These are phyloP conservation scores for Penaeus monodon DNA, from an alignment of 2,888 invertebrate species.

Conservation along the genomic window DNA sequence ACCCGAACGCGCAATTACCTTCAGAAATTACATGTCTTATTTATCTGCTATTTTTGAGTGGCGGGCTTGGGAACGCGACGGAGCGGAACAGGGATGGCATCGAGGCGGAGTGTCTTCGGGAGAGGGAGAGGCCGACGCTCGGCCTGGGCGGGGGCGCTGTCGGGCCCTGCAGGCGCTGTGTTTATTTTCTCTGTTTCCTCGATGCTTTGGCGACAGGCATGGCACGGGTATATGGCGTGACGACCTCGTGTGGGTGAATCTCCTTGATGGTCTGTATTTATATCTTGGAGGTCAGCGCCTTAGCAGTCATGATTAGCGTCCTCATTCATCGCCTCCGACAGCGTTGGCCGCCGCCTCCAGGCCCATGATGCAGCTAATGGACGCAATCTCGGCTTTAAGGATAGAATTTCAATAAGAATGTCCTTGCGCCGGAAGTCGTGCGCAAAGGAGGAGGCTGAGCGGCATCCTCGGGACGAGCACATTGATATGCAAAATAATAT, in stretches of 20 bases:
- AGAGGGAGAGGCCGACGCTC: background rate
- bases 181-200: no score
- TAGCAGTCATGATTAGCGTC: background rate
- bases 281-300: no score
- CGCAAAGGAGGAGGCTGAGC: background rate
- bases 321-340: background rate
- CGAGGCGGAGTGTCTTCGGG: no score
- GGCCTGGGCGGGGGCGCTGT: background rate
- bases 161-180: background rate
- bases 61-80: slow-evolving; percentile 13
- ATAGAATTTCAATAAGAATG: slow-evolving; percentile 12
- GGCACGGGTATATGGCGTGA: no score
- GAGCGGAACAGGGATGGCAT: slow-evolving; percentile 13
- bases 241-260: no score
- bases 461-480: background rate
- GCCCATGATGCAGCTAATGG: background rate
- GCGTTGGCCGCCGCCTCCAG: background rate
- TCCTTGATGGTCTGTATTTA: no score
- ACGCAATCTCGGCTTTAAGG: background rate
- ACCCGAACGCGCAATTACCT: slow-evolving; percentile 44
- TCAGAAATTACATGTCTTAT: slow-evolving; percentile 44
- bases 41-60: slow-evolving; percentile 47
- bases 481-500: slow-evolving; percentile 59
- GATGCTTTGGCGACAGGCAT: no score
- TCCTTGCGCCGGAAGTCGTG: background rate